Base-by-base conservation (phyloP, 2,113 vertebrate genomes). In the Panurus biarmicus region DNA sequence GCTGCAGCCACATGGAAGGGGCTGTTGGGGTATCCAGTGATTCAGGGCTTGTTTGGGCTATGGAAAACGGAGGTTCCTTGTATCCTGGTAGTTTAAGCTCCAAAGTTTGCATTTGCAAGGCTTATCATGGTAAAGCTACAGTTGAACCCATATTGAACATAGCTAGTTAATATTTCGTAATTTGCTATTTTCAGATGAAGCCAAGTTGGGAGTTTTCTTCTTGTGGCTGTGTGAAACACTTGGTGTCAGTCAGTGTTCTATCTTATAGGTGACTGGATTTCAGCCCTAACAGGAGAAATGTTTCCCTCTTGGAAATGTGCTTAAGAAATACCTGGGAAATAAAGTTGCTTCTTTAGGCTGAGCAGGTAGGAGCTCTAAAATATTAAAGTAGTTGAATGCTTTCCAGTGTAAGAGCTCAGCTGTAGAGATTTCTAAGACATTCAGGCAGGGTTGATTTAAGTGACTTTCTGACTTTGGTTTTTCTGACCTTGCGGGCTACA, bases 1-100 rank as follows among this genome's bases (percentile, higher is more conserved):
- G 0, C 31, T 62, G 87, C 42, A 54, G 44, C 35, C 1, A 0
- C 22, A 7, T 26, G 48, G 62, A 21, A 28, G 10, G 28, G 22
- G 12, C 48, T 79, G 5, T n/a, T 85, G 83, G 66, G 17, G 35
- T 67, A 9, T 51, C 8, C 3, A 4, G 25, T 3, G 4, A 18
- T 60, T 29, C 0, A 1, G 38, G 20, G 4, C 36, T 71, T 22
- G 6, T n/a, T 50, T 33, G 33, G 48, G 53, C 48, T 69, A 10
- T 0, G 0, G 38, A 67, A 83, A 51, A 21, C 44, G 4, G 1
- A 56, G 14, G 28, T 85, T 82, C 14, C 33, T 42, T 26, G 2
- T 62, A 23, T 35, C 45, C 36, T 51, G 0, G 14, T 83, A 26
- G 29, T 45, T 71, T 33, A 90, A 42, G 8, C 18, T 69, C 58